Conservation (phyloP, 2,888 invertebrate genomes). For the Carcina quercana region DNA sequence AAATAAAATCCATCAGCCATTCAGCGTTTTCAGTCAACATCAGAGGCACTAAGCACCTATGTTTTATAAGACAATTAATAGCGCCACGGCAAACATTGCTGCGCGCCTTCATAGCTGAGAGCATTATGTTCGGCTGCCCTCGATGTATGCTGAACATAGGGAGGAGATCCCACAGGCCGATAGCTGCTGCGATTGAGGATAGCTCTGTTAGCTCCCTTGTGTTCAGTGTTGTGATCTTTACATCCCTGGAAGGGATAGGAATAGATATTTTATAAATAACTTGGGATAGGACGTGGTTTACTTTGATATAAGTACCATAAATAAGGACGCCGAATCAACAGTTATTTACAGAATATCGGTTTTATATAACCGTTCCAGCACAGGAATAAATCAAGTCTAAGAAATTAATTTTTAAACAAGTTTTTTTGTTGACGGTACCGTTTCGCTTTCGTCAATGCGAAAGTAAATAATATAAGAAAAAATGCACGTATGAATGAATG, state of each 20-base stretch:
- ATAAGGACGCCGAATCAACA: too few relatives aligned
- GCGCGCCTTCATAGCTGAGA: constrained; percentile 39
- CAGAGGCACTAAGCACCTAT: constrained; percentile 46
- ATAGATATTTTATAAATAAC: not conserved
- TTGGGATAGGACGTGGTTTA: too few relatives aligned
- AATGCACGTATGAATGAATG: too few relatives aligned
- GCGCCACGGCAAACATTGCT: constrained; percentile 52
- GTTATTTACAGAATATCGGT: too few relatives aligned
- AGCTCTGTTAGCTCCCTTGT: constrained; percentile 44
- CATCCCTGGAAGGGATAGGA: constrained; percentile 49
- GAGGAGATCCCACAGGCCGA: constrained; percentile 65
- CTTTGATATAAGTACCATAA: too few relatives aligned
- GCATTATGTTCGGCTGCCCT: constrained; percentile 45
- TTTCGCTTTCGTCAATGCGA: too few relatives aligned
- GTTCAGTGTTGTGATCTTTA: constrained; percentile 42
- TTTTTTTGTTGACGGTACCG: too few relatives aligned
- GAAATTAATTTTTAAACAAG: too few relatives aligned
- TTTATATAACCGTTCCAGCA: too few relatives aligned
- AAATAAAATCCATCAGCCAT: constrained; percentile 67
- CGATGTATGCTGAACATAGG: constrained; percentile 53
- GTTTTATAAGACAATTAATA: constrained; percentile 36
- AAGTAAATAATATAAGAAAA: too few relatives aligned
- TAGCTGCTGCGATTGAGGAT: constrained; percentile 43
- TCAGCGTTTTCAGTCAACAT: constrained; percentile 60
- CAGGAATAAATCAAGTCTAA: too few relatives aligned